Evolutionary conservation across 92 coral and sea anemone genomes (phyloP).

Genomic region (Zoanthus gigantus): DNA sequence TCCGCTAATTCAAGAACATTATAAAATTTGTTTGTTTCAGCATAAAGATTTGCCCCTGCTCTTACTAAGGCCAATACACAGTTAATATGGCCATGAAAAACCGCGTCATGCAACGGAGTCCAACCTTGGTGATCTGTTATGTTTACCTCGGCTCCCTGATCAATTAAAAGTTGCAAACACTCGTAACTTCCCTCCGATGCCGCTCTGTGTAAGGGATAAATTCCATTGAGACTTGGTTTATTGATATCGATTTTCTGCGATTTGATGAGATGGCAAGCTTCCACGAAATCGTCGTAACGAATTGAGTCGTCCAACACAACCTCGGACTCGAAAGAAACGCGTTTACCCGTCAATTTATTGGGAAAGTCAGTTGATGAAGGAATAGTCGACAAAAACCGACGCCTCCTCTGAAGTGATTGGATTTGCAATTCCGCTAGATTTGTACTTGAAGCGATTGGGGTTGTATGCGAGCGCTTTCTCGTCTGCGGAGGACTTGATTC

Average conservation of each 20-base stretch:
- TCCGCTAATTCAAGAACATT: slow-evolving; percentile 76
- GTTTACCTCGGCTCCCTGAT: slow-evolving; percentile 88
- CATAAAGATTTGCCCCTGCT: slow-evolving; percentile 82
- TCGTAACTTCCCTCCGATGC: slow-evolving; percentile 90
- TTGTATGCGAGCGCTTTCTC: slow-evolving; percentile 27
- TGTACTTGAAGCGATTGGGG: neutral
- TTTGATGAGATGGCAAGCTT: slow-evolving; percentile 83
- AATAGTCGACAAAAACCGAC: slow-evolving; percentile 23
- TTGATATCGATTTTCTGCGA: slow-evolving; percentile 80
- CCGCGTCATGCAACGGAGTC: slow-evolving; percentile 93
- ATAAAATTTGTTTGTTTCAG: slow-evolving; percentile 68
- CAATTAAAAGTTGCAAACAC: slow-evolving; percentile 86
- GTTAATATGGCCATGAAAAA: slow-evolving; percentile 78
- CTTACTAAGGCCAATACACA: slow-evolving; percentile 82
- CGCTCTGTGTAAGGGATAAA: slow-evolving; percentile 90
- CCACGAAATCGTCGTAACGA: slow-evolving; percentile 80
- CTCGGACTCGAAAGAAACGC: slow-evolving; percentile 73
- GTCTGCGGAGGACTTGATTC: neutral
- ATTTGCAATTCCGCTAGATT: slow-evolving; percentile 7
- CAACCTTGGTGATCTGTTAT: slow-evolving; percentile 69
- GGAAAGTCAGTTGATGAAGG: slow-evolving; percentile 1
- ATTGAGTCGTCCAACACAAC: slow-evolving; percentile 76
- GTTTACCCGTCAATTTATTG: slow-evolving; percentile 42
- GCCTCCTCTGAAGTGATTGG: slow-evolving; percentile 32
- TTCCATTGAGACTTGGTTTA: slow-evolving; percentile 77